Conservation (phyloP, 2,113 vertebrate genomes). For the Suncus etruscus region DNA sequence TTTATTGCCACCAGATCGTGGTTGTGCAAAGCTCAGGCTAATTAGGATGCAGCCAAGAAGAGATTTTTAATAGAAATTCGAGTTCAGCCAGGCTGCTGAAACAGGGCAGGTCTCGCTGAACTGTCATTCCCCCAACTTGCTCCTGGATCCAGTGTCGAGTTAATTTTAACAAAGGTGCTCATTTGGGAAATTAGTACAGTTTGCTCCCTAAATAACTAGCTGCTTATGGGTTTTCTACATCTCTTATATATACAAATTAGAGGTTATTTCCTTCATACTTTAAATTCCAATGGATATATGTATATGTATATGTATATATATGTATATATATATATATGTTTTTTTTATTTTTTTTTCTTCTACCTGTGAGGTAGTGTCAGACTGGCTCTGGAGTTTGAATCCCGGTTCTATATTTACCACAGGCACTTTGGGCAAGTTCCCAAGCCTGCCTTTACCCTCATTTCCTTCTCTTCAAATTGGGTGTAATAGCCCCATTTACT, state of each 20-base stretch:
- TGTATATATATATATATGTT: not conserved
- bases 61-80: conserved; percentile 18
- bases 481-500: not conserved
- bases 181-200: not conserved
- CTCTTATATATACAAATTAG: not conserved
- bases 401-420: not conserved
- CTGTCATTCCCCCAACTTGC: not conserved
- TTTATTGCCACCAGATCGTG: not conserved
- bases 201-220: not conserved
- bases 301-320: too few relatives aligned
- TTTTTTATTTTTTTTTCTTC: not conserved
- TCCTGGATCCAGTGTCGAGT: not conserved
- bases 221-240: not conserved
- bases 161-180: not conserved
- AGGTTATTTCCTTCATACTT: not conserved
- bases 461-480: conserved; percentile 11
- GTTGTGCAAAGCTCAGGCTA: not conserved
- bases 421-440: not conserved
- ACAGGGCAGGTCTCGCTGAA: not conserved
- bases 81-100: not conserved
- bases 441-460: not conserved
- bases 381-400: not conserved
- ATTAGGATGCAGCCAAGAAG: not conserved
- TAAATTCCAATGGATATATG: not conserved
- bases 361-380: not conserved